Percentiles rank a stretch among this genome's conserved stretches.
Evolutionary conservation across 2,888 invertebrate genomes (phyloP).

Genomic region (Saturnia japonica): DNA sequence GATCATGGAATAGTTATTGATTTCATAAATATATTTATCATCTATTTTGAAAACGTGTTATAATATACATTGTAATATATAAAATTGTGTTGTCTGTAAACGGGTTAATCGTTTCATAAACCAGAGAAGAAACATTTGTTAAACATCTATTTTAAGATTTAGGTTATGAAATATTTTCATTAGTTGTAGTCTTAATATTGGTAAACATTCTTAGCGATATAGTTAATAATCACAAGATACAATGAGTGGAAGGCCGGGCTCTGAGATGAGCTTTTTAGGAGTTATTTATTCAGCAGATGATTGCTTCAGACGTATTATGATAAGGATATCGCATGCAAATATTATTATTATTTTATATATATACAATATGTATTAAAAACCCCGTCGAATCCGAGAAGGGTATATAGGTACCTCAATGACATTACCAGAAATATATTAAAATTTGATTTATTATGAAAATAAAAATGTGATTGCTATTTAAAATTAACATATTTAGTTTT

Average conservation of each 20-base stretch:
- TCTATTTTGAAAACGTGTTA: slow-evolving; percentile 25
- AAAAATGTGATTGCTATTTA: too few species aligned
- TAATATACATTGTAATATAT: slow-evolving; percentile 6
- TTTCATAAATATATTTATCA: slow-evolving; percentile 23
- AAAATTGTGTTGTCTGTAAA: background rate
- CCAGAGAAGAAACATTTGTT: slow-evolving; percentile 18
- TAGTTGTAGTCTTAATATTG: background rate
- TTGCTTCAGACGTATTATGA: background rate
- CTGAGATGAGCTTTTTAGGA: background rate
- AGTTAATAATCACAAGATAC: background rate
- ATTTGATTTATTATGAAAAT: too few species aligned
- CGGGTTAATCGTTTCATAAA: slow-evolving; percentile 15
- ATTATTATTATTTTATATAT: background rate
- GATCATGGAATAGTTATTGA: slow-evolving; percentile 12
- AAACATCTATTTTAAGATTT: slow-evolving; percentile 15
- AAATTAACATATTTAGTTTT: too few species aligned
- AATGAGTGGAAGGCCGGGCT: background rate
- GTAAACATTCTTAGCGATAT: background rate
- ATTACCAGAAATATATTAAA: too few species aligned
- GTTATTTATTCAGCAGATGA: background rate
- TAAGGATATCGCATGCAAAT: background rate
- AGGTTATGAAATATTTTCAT: slow-evolving; percentile 1
- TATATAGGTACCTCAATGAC: too few species aligned
- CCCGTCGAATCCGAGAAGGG: too few species aligned
- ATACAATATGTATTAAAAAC: too few species aligned